Evolutionary conservation across 2,113 vertebrate species (phyloP), one percentile per base, ranked within the genome.

Genomic region (Piaya cayana): DNA sequence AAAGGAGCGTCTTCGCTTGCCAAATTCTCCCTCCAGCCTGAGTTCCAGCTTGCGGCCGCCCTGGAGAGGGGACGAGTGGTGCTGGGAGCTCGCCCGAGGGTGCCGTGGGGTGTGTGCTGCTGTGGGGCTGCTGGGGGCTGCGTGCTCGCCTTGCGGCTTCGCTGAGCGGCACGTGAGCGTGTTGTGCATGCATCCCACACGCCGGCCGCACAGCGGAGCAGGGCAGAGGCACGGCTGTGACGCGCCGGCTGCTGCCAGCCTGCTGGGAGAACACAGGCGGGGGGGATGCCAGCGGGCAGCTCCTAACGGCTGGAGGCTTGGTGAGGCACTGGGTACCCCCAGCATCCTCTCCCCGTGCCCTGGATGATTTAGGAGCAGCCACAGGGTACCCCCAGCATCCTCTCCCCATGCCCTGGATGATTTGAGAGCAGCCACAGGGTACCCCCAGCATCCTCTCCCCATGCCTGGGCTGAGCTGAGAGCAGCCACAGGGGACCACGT

Each of bases 51-150:
- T 1, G 62, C 6, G 2, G 71, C 45, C n/a, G 6, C 50, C 17
- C 1, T 1, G 6, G 22, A 23, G 0, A 19, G 42, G 47, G 58
- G 9, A 10, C 2, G 5, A 55, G 47, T 32, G 55, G 21, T 2
- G 4, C 5, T 3, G 16, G 22, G 29, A n/a, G 29, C 23, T 70
- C 15, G 3, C 59, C 29, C 6, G 2, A 37, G 27, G 71, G 20
- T 55, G 27, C 47, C 12, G 5, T 7, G 90, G 70, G 83, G 36
- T 68, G 30, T 34, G 63, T 60, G 17, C 4, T 16, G 82, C 39
- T 7, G 0, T 2, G 8, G 64, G 53, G 62, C 30, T 2, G 18
- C 32, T 2, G 27, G n/a, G 15, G 6, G 21, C 49, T 21, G 47
- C 6, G 14, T 10, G n/a, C 39, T 4, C 2, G 22, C 4, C 11